phyloP scores from a whole-genome alignment of 2,113 vertebrate genomes.

The Ceyx melanurus region DNA sequence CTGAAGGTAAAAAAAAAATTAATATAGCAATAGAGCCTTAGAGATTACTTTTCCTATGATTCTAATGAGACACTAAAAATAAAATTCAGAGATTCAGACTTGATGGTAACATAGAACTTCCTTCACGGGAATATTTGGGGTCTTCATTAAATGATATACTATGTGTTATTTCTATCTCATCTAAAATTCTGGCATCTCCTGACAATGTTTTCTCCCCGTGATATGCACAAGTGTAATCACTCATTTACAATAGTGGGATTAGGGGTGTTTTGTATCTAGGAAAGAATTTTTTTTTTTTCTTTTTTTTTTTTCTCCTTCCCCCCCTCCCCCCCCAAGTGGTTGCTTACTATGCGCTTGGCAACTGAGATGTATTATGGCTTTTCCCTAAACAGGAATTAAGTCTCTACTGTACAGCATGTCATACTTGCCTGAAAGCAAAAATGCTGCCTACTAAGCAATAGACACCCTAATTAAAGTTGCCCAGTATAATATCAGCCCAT shows the following conservation, averaged over 20 bases:
- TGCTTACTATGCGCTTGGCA: constrained; percentile 21
- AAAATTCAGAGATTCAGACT: constrained; percentile 17
- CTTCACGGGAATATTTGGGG: constrained; percentile 8
- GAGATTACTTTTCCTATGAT: constrained; percentile 22
- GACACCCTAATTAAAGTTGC: constrained; percentile 62
- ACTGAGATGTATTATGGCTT: constrained; percentile 12
- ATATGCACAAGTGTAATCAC: constrained; percentile 32
- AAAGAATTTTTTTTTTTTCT: not conserved
- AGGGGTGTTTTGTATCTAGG: constrained; percentile 46
- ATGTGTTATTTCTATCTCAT: constrained; percentile 27
- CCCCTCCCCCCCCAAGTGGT: not conserved
- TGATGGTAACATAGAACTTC: not conserved
- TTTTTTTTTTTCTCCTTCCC: too few relatives aligned
- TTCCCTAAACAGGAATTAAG: constrained; percentile 52
- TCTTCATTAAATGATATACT: constrained; percentile 16
- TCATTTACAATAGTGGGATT: constrained; percentile 63
- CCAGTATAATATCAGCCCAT: constrained; percentile 41
- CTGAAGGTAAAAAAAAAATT: constrained; percentile 7
- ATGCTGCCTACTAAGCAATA: constrained; percentile 54
- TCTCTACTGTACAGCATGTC: constrained; percentile 44
- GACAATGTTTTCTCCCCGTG: constrained; percentile 22
- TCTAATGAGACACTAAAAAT: constrained; percentile 53
- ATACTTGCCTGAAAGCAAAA: constrained; percentile 65
- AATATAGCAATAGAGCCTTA: constrained; percentile 12
- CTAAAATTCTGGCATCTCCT: constrained; percentile 54